Percentiles rank a stretch among this genome's conserved stretches.
phyloP scores from a whole-genome alignment of 2,113 vertebrate genomes.

The Erythrolamprus reginae region DNA sequence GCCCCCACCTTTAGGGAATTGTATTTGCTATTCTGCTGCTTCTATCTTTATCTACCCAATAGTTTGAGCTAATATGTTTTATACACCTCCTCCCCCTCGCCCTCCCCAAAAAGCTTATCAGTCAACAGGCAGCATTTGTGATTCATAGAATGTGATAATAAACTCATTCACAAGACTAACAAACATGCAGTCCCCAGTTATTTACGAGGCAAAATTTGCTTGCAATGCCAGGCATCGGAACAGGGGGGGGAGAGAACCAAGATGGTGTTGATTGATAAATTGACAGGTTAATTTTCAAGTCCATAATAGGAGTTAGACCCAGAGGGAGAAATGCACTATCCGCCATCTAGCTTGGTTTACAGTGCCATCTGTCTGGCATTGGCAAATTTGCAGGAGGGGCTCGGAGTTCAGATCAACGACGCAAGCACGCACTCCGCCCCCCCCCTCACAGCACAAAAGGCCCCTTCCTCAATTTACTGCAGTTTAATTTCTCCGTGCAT shows the following conservation, averaged over 20 bases:
- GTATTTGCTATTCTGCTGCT: constrained; percentile 69
- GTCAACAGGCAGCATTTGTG: constrained; percentile 90
- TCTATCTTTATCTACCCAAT: constrained; percentile 80
- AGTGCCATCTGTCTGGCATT: constrained; percentile 96
- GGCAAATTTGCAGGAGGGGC: constrained; percentile 74
- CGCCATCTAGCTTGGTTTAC: constrained; percentile 85
- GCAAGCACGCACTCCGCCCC: constrained; percentile 17
- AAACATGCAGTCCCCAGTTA: constrained; percentile 92
- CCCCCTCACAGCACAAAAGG: constrained; percentile 46
- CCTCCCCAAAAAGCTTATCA: constrained; percentile 77
- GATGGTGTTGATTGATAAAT: constrained; percentile 99
- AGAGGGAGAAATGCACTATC: constrained; percentile 71
- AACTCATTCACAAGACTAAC: constrained; percentile 95
- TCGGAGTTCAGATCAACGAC: constrained; percentile 23
- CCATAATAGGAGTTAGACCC: constrained; percentile 95
- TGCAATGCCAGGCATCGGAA: constrained; percentile 77
- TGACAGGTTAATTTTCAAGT: constrained; percentile 99
- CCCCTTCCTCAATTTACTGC: constrained; percentile 29
- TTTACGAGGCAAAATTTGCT: constrained; percentile 85
- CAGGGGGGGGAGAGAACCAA: constrained; percentile 85
- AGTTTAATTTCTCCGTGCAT: constrained; percentile 15
- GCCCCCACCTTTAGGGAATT: constrained; percentile 44
- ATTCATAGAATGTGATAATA: constrained; percentile 99
- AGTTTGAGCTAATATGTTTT: constrained; percentile 74
- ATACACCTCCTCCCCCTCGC: constrained; percentile 64